These are phyloP conservation scores for Volucella inflata DNA, from an alignment of 2,888 invertebrate genomes.

Conservation along the genomic window DNA sequence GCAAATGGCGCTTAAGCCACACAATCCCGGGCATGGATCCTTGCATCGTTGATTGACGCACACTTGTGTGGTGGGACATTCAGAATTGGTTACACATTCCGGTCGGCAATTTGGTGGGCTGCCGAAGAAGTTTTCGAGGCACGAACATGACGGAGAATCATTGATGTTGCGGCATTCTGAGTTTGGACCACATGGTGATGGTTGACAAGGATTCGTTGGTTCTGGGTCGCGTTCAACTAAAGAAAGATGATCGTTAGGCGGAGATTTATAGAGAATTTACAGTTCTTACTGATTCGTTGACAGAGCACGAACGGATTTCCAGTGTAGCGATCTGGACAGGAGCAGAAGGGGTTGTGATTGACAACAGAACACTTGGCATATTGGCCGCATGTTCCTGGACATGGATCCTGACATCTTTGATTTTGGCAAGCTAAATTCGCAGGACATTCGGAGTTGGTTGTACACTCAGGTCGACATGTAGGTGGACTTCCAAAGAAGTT, in stretches of 20 bases:
- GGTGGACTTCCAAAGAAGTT: constrained; percentile 91
- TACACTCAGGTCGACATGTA: constrained; percentile 91
- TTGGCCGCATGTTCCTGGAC: constrained; percentile 90
- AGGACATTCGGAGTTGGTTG: constrained; percentile 90
- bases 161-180: constrained; percentile 85
- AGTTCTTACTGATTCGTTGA: constrained; percentile 84
- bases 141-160: constrained; percentile 89
- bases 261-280: background rate
- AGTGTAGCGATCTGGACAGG: constrained; percentile 87
- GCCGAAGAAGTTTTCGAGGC: constrained; percentile 87
- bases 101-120: constrained; percentile 89
- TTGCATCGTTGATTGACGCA: constrained; percentile 90
- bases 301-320: constrained; percentile 92
- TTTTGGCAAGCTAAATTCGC: constrained; percentile 90
- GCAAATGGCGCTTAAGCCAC: constrained; percentile 89
- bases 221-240: constrained; percentile 79
- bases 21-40: constrained; percentile 89
- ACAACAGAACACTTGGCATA: constrained; percentile 89
- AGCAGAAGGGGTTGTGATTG: constrained; percentile 92
- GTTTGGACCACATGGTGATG: constrained; percentile 85
- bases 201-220: constrained; percentile 84
- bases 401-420: constrained; percentile 92
- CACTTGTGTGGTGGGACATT: constrained; percentile 88
- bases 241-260: background rate
- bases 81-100: constrained; percentile 91